phyloP scores from a whole-genome alignment of 2,113 vertebrate genomes.

The Trematocara macrostoma region DNA sequence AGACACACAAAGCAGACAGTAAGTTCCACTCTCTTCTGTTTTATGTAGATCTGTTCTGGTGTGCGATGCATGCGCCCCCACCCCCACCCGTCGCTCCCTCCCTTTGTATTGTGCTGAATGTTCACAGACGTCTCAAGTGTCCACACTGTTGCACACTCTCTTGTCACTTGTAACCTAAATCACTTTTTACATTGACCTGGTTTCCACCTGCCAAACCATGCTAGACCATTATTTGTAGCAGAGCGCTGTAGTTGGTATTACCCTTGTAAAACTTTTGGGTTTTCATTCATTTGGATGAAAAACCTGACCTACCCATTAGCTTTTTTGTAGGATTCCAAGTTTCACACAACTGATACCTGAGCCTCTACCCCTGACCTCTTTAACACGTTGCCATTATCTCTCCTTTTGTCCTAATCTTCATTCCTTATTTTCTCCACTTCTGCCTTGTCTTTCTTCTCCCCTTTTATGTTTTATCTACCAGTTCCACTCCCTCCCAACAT shows the following conservation, averaged over 20 bases:
- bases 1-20: constrained; percentile 79
- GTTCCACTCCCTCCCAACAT: background rate
- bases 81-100: background rate
- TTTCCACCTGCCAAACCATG: background rate
- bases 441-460: background rate
- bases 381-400: background rate
- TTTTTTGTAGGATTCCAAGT: background rate
- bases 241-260: background rate
- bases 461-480: background rate
- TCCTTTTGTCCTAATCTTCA: constrained; percentile 36
- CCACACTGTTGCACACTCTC: background rate
- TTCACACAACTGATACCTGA: constrained; percentile 27
- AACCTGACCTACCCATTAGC: background rate
- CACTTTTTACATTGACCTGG: background rate
- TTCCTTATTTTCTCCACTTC: constrained; percentile 15
- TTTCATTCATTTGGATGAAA: background rate
- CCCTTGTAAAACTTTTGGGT: background rate
- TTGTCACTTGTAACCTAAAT: background rate
- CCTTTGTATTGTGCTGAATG: background rate
- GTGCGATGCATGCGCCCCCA: background rate
- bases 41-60: background rate
- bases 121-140: constrained; percentile 32
- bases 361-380: background rate
- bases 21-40: background rate
- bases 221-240: background rate